These are phyloP conservation scores for Hypocryptadius cinnamomeus DNA, from an alignment of 2,113 vertebrate species.

Conservation along the genomic window DNA sequence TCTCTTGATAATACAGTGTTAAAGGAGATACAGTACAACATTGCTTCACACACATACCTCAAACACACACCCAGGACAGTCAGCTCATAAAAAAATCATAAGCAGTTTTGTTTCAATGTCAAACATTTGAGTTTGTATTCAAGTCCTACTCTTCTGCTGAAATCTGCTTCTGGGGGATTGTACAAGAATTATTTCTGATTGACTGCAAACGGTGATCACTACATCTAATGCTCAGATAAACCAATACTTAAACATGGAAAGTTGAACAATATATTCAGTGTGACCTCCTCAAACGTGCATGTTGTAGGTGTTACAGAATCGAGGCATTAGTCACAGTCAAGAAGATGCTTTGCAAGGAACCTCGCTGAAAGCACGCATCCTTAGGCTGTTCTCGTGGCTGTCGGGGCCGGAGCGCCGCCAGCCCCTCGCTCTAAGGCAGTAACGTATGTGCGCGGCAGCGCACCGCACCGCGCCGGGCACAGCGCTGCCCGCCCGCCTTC, in stretches of 20 bases:
- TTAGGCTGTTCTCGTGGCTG: slow-evolving; percentile 77
- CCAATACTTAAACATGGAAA: not conserved
- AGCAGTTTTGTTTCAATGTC: not conserved
- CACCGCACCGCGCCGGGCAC: not conserved
- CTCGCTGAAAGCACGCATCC: slow-evolving; percentile 71
- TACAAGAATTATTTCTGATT: not conserved
- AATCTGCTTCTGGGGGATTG: not conserved
- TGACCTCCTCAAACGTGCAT: not conserved
- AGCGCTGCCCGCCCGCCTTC: not conserved
- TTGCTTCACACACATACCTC: not conserved
- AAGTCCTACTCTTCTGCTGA: not conserved
- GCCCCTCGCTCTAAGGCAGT: slow-evolving; percentile 81
- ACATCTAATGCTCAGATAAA: not conserved
- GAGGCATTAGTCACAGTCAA: slow-evolving; percentile 25
- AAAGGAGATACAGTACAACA: not conserved
- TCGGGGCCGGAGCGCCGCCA: slow-evolving; percentile 63
- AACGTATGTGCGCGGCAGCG: slow-evolving; percentile 44
- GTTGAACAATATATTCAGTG: not conserved
- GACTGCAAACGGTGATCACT: not conserved
- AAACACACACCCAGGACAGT: not conserved
- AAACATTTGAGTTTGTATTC: not conserved
- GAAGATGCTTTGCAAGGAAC: slow-evolving; percentile 68
- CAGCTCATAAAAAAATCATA: not conserved
- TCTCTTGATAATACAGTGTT: not conserved
- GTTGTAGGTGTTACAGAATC: slow-evolving; percentile 68